Evolutionary conservation across 2,797 vertebrate genomes (phyloP).

Genomic region (Parauchenoglanis punctatus): DNA sequence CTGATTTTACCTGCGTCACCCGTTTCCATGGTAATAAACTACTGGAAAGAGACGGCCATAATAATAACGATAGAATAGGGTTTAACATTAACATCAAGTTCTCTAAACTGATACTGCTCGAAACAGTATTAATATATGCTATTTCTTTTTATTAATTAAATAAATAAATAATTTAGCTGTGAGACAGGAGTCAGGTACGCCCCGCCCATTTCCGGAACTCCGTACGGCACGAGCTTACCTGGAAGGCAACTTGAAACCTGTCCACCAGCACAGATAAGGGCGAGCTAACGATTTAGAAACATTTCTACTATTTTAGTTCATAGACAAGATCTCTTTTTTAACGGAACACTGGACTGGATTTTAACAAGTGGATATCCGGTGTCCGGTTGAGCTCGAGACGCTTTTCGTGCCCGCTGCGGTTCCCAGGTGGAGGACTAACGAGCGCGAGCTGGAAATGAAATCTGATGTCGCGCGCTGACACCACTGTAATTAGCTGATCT

Average conservation of each 20-base stretch:
- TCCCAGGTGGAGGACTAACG: neutral
- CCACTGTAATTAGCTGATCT: neutral
- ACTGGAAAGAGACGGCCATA: neutral
- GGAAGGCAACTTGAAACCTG: neutral
- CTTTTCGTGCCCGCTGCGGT: neutral
- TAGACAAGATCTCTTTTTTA: too few relatives aligned
- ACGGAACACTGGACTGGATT: neutral
- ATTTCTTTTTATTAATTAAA: neutral
- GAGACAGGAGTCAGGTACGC: neutral
- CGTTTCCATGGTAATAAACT: neutral
- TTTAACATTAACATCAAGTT: neutral
- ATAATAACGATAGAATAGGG: too few relatives aligned
- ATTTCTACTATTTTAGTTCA: neutral
- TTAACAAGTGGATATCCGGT: neutral
- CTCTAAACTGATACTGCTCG: too few relatives aligned
- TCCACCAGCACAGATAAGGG: neutral
- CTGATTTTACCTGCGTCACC: neutral
- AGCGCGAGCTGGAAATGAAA: neutral
- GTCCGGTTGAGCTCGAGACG: neutral
- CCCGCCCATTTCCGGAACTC: constrained; percentile 30
- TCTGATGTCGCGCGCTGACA: neutral
- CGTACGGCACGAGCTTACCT: constrained; percentile 17
- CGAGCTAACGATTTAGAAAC: accelerated
- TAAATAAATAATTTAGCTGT: too few relatives aligned
- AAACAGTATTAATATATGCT: neutral